These are phyloP conservation scores for Ormyrus pomaceus DNA, from an alignment of 2,888 invertebrate species.

Conservation along the genomic window DNA sequence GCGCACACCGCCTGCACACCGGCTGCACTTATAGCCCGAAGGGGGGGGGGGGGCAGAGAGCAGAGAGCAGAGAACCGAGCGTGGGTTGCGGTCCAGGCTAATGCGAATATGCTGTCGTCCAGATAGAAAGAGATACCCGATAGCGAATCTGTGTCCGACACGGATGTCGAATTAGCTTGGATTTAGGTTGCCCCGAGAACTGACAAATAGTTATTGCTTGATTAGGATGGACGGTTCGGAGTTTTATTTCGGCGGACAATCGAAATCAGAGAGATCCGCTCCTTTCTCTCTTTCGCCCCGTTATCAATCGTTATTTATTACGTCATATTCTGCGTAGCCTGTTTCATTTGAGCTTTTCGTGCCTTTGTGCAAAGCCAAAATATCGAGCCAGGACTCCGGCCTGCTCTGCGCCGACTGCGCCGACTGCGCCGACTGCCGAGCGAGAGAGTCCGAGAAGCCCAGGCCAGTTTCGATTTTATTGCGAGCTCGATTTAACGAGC, in stretches of 20 bases:
- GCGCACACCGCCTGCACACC: neutral
- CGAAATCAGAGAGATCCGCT: conserved; percentile 14
- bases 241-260: conserved; percentile 40
- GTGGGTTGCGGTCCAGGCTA: conserved; percentile 75
- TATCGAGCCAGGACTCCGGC: neutral
- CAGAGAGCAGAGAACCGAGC: conserved; percentile 72
- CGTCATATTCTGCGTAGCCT: conserved; percentile 48
- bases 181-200: conserved; percentile 74
- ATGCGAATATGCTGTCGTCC: conserved; percentile 76
- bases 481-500: conserved; percentile 55
- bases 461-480: conserved; percentile 58
- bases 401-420: neutral
- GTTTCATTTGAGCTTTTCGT: conserved; percentile 49
- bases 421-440: conserved; percentile 13
- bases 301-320: conserved; percentile 53
- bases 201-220: conserved; percentile 76
- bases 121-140: conserved; percentile 76
- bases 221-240: conserved; percentile 69
- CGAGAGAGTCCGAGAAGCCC: conserved; percentile 10
- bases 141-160: conserved; percentile 76
- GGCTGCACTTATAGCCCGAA: neutral
- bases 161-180: conserved; percentile 76
- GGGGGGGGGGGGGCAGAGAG: conserved; percentile 59
- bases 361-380: conserved; percentile 14
- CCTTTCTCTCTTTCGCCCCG: neutral